Evolutionary conservation across 37 sponge, comb jelly and placozoan genomes (phyloP).

Genomic region (Chondrilla cf. caribensis): DNA sequence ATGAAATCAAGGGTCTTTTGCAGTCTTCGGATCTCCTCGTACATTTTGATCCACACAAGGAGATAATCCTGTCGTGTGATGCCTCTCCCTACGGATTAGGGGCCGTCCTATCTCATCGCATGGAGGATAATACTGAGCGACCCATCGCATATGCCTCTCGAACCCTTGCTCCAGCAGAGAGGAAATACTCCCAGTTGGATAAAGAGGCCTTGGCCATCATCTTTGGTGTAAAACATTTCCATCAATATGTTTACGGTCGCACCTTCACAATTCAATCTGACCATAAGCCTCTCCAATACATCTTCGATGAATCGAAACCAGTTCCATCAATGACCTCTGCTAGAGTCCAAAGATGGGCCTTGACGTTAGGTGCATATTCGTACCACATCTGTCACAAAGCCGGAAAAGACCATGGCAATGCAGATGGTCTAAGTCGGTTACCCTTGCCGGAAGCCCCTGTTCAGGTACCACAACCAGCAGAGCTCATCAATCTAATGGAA

Average conservation of each 20-base stretch:
- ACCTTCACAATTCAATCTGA: slow-evolving; percentile 5
- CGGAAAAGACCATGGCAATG: background rate
- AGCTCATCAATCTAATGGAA: background rate
- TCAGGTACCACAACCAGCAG: background rate
- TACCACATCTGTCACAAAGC: slow-evolving; percentile 11
- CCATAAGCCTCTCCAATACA: slow-evolving; percentile 26
- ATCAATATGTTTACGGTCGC: slow-evolving; percentile 23
- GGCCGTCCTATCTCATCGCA: background rate
- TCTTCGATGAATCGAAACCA: slow-evolving; percentile 9
- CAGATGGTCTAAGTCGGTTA: slow-evolving; percentile 27
- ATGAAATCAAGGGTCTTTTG: background rate
- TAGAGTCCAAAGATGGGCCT: slow-evolving; percentile 24
- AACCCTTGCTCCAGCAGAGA: slow-evolving; percentile 6
- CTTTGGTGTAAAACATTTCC: slow-evolving; percentile 27
- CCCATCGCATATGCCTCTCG: slow-evolving; percentile 1
- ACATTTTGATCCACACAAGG: slow-evolving; percentile 15
- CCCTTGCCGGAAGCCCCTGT: slow-evolving; percentile 19
- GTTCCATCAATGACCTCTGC: slow-evolving; percentile 12
- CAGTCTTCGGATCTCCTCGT: slow-evolving; percentile 1
- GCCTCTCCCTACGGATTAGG: slow-evolving; percentile 5
- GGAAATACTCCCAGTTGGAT: slow-evolving; percentile 15
- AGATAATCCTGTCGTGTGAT: background rate
- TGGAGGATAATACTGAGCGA: background rate
- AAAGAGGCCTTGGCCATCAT: slow-evolving; percentile 14
- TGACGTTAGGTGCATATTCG: slow-evolving; percentile 8